Base-by-base conservation (phyloP, 2,888 invertebrate species). In the Tenodera sinensis region DNA sequence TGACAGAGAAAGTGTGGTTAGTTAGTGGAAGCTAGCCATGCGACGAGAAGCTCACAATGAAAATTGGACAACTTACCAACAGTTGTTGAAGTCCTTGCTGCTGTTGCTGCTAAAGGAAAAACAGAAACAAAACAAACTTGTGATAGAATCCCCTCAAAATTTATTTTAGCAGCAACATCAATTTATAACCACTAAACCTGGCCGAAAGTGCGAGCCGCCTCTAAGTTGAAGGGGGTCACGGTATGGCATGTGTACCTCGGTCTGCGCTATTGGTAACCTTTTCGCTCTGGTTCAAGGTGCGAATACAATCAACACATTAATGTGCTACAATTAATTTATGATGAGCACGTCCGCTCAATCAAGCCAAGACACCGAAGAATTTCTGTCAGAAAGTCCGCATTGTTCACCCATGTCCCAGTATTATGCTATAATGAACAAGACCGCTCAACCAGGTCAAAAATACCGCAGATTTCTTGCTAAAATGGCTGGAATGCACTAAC, bases 81-180 rank as follows among this genome's bases (percentile, higher is more conserved):
- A 98, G 96, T 95, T 97, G 97, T 94, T 97, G 97, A 92, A 98
- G 96, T 94, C 97, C 97, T 94, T 97, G 97, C 95, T 97, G 97
- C 94, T 97, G 97, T 94, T 97, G 97, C 96, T 97, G 97, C 97
- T 97, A 96, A 93, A 95, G 94, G 94, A 90, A 84, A 83, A 88
- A 88, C 91, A 91, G 92, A 92, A 54, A 83, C 25, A 83, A 28
- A 82, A 34, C 54, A 71, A 71, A 25, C 54, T 71, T 71, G 54
- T 71, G 54, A 71, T 71, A 71, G 54, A 71, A 71, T 71, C 54
- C 54, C 54, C 54, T 25, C 54, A 71, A 20, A 71, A 20, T 0
- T 71, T 71, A 71, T 71, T 71, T 71, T 71, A 71, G 54, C 54
- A 71, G 54, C 54, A 71, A 71, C 54, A 20, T 71, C 25, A 71